Evolutionary conservation across 2,113 vertebrate species (phyloP).

Genomic region (Climacteris rufus): DNA sequence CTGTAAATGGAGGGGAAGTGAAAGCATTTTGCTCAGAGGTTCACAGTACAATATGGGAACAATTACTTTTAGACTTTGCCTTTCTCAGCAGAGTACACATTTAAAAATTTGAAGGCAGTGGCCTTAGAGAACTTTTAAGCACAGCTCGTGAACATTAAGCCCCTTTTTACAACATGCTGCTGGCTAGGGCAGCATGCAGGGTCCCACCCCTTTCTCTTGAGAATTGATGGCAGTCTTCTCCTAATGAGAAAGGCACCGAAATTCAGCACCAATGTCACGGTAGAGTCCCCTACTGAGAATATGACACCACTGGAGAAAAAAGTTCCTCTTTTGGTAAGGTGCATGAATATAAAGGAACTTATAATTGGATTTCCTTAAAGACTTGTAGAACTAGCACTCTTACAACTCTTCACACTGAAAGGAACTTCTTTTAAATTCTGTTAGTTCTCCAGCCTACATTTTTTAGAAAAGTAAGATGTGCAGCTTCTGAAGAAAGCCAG

Average conservation of each 20-base stretch:
- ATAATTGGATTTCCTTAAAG: slow-evolving; percentile 82
- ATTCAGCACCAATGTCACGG: slow-evolving; percentile 61
- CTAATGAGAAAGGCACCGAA: slow-evolving; percentile 73
- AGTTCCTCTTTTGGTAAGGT: slow-evolving; percentile 71
- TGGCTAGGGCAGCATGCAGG: background rate
- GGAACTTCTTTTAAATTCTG: slow-evolving; percentile 78
- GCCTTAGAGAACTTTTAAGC: background rate
- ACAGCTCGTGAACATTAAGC: background rate
- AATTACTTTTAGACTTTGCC: background rate
- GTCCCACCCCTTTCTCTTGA: slow-evolving; percentile 3
- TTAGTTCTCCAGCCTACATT: slow-evolving; percentile 76
- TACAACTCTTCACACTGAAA: slow-evolving; percentile 74
- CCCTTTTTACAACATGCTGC: background rate
- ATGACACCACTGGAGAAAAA: slow-evolving; percentile 71
- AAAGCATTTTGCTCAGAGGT: background rate
- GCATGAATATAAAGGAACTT: slow-evolving; percentile 74
- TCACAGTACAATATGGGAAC: background rate
- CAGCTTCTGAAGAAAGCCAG: slow-evolving; percentile 75
- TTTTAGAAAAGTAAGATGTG: slow-evolving; percentile 77
- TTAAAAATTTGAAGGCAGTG: background rate
- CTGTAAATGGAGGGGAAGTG: background rate
- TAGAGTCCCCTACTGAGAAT: slow-evolving; percentile 74
- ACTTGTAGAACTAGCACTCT: slow-evolving; percentile 72
- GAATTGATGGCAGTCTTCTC: slow-evolving; percentile 43
- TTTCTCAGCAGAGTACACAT: background rate